Evolutionary conservation across 2,797 vertebrate species (phyloP), one percentile per base, ranked within the genome.

Genomic region (Sebastes goodei): DNA sequence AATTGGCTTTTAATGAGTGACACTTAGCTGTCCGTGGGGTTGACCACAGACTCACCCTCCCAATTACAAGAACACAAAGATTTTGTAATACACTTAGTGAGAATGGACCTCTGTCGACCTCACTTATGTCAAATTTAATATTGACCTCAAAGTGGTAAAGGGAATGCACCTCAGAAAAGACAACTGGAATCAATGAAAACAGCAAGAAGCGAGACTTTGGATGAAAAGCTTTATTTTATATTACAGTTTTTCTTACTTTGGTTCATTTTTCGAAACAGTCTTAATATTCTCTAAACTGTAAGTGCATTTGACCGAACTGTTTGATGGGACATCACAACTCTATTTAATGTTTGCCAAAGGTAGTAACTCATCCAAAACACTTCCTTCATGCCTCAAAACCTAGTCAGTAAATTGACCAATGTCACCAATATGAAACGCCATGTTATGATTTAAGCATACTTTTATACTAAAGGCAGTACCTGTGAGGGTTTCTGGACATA

Each of bases 1-100:
- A 90, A 86, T 78, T 81, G 68, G 61, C n/a, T 67, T 65, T 7
- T 72, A 76, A 84, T 84, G 78, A 80, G 59, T 69, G 80, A 88
- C 71, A 83, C 73, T 61, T 25, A 55, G 29, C 56, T 35, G 38
- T 33, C 25, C 53, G 20, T 4, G 14, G 65, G 32, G 59, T 33
- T 74, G 30, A 81, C 71, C 74, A 49, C 17, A 66, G 65, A 69
- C n/a, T 80, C 63, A 68, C 20, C 71, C 38, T 79, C 33, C 61
- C 68, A 76, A 73, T 88, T 87, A 82, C 38, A 79, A 65, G 29
- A 81, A 71, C 38, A 78, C 73, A 72, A 72, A 76, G 15, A 5
- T 67, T 63, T 35, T 42, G 55, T 63, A 72, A 68, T 42, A 49
- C 42, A 75, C 71, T 74, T 63, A 20, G 33, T n/a, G 57, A 67